Evolutionary conservation across 1,140 invertebrate genomes (phyloP), one percentile per base, ranked within the genome.

Genomic region (Drosophila simulans): DNA sequence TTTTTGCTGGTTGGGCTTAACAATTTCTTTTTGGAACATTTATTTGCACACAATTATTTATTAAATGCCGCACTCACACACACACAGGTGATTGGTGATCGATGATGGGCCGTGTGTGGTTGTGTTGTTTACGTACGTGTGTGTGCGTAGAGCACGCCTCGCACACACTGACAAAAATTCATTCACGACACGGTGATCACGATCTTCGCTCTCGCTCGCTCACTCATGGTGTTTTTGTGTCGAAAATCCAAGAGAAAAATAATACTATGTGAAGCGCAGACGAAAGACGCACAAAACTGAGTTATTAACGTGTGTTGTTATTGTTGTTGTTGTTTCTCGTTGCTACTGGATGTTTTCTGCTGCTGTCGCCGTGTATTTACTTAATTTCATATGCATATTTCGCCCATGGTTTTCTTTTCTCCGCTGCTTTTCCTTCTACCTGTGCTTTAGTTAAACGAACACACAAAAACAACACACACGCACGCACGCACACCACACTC

Each of bases 161-260:
- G 22, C 70, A 85, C 73, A 86, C 80, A 77, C 68, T 70, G 55
- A 85, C 82, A 86, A 73, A 84, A 75, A 88, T 86, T 86, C 82
- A 86, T 86, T 86, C 82, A 86, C 82, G 77, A 85, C 68, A 85
- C 81, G 82, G 57, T 55, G 68, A 71, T 80, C 79, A 84, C 81
- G 69, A 81, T 85, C 69, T 70, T 59, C 58, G 78, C 82, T 71
- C 83, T 85, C 82, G 83, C 82, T 85, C 71, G 55, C 56, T 70
- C 82, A 77, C 71, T 69, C 73, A 85, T 86, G 40, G 60, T 59
- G 55, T 65, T 66, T 51, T 78, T 73, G 55, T 66, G 56, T 78
- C 62, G 42, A 83, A 82, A 83, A 75, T 75, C 75, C 80, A 83
- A 83, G 82, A 81, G 76, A 70, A 81, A 81, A 78, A 78, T 86